Conservation (phyloP, 2,797 vertebrate genomes). For the Micrastur ruficollis region DNA sequence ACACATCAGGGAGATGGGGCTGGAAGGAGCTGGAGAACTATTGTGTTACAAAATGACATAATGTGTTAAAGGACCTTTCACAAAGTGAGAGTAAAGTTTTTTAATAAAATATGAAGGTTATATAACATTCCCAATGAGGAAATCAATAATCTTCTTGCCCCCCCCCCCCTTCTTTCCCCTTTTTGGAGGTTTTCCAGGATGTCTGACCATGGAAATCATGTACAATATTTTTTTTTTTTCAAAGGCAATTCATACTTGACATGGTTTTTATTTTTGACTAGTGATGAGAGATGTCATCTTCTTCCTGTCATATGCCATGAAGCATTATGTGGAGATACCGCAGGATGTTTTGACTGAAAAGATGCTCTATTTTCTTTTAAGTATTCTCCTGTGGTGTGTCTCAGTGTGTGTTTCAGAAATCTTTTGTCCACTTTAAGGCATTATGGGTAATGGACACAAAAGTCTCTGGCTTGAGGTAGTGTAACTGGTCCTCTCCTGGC, state of each 20-base stretch:
- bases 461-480: slow-evolving; percentile 32
- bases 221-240: slow-evolving; percentile 4
- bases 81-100: slow-evolving; percentile 26
- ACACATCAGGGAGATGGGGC: slow-evolving; percentile 1
- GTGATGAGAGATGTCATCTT: slow-evolving; percentile 60
- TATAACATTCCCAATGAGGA: slow-evolving; percentile 51
- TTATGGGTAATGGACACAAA: slow-evolving; percentile 47
- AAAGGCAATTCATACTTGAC: slow-evolving; percentile 55
- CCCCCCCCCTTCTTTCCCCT: not conserved
- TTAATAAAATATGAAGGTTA: slow-evolving; percentile 62
- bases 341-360: slow-evolving; percentile 54
- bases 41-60: slow-evolving; percentile 45
- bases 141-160: not conserved
- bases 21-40: slow-evolving; percentile 39
- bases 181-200: not conserved
- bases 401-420: slow-evolving; percentile 55
- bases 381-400: slow-evolving; percentile 25
- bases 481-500: not conserved
- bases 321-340: slow-evolving; percentile 33
- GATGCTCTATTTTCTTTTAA: slow-evolving; percentile 61
- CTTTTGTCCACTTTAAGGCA: slow-evolving; percentile 62
- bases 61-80: not conserved
- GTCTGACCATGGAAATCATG: slow-evolving; percentile 35
- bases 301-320: slow-evolving; percentile 63
- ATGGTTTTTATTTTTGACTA: slow-evolving; percentile 64